phyloP scores from a whole-genome alignment of 1,140 invertebrate genomes.

The Adelges cooleyi region DNA sequence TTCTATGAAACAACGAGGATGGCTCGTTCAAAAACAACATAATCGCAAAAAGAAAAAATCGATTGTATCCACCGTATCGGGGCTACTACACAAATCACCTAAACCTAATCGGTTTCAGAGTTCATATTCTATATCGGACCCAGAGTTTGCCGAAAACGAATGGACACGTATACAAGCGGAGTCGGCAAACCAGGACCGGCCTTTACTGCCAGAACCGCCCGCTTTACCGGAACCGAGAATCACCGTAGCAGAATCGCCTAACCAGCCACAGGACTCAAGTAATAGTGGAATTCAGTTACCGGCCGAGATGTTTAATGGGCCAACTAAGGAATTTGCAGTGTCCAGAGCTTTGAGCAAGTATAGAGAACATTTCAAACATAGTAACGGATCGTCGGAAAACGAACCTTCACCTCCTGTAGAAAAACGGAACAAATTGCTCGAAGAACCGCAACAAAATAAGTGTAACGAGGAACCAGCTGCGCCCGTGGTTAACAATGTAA shows the following conservation, averaged over 20 bases:
- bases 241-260: too few species aligned
- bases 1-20: conserved; percentile 40
- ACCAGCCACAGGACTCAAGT: neutral
- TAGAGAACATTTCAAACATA: conserved; percentile 47
- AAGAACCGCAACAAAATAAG: conserved; percentile 29
- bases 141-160: conserved; percentile 21
- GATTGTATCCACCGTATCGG: conserved; percentile 64
- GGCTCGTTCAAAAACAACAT: neutral
- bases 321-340: conserved; percentile 70
- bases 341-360: conserved; percentile 71
- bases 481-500: neutral
- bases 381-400: conserved; percentile 42
- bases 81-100: conserved; percentile 59
- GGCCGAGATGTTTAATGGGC: conserved; percentile 46
- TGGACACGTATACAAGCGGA: neutral
- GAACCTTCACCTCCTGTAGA: conserved; percentile 38
- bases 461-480: neutral
- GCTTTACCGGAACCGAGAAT: neutral
- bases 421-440: conserved; percentile 30
- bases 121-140: conserved; percentile 26
- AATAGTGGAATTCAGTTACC: conserved; percentile 38
- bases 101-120: conserved; percentile 10
- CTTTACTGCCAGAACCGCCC: neutral
- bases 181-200: neutral
- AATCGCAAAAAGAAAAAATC: conserved; percentile 57